Conservation (phyloP, 2,113 vertebrate genomes). For the Chaetura pelagica region DNA sequence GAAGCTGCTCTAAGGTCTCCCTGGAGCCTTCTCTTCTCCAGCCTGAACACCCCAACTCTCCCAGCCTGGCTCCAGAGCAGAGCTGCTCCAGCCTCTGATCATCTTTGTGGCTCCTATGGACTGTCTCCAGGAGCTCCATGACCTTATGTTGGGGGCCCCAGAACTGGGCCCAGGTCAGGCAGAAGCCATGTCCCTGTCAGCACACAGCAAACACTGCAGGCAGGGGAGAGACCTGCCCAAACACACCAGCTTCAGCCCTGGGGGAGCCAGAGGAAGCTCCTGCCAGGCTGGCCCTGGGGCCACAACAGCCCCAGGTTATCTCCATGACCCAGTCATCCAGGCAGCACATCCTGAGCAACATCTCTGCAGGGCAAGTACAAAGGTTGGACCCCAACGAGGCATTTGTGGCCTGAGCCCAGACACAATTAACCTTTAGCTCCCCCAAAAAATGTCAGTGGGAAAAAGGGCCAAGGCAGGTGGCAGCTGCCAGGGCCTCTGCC, state of each 20-base stretch:
- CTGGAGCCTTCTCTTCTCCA: too few relatives aligned
- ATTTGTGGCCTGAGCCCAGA: background rate
- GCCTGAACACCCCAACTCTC: too few relatives aligned
- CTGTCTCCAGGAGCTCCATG: too few relatives aligned
- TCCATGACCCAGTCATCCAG: rapidly evolving
- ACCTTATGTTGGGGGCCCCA: too few relatives aligned
- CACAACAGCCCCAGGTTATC: background rate
- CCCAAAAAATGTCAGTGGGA: background rate
- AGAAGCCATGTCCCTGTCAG: background rate
- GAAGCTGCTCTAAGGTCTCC: too few relatives aligned
- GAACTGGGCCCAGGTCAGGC: too few relatives aligned
- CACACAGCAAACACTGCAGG: background rate
- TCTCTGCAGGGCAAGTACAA: background rate
- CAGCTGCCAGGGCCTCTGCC: background rate
- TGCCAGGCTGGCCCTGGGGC: background rate
- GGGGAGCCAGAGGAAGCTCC: background rate
- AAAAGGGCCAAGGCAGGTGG: background rate
- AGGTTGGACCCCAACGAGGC: background rate
- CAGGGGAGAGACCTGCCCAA: background rate
- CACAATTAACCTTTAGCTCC: background rate
- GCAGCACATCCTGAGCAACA: background rate
- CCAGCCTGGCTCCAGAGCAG: too few relatives aligned
- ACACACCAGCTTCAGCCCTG: background rate
- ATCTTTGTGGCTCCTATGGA: too few relatives aligned
- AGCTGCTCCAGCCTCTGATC: too few relatives aligned